phyloP scores from a whole-genome alignment of 2,888 invertebrate genomes.

The Drosophila nr. perissopoda region DNA sequence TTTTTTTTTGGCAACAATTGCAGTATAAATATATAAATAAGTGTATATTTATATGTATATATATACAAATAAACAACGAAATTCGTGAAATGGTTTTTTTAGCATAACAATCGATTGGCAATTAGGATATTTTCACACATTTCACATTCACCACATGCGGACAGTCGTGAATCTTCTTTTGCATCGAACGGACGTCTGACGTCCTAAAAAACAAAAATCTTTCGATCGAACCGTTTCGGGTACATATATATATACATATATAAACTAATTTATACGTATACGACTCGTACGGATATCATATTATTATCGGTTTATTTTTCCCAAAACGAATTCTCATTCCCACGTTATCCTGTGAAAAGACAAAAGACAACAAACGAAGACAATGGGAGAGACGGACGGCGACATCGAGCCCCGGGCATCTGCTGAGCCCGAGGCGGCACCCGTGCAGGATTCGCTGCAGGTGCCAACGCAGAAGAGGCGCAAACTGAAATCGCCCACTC shows the following conservation, averaged over 20 bases:
- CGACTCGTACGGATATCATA: constrained; percentile 70
- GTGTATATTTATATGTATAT: constrained; percentile 12
- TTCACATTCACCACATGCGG: constrained; percentile 63
- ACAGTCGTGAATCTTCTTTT: constrained; percentile 85
- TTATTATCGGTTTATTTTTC: constrained; percentile 69
- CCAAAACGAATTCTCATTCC: constrained; percentile 59
- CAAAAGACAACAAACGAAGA: constrained; percentile 57
- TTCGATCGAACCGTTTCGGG: constrained; percentile 77
- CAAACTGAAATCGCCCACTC: constrained; percentile 84
- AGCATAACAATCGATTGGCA: constrained; percentile 62
- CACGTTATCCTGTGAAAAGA: constrained; percentile 73
- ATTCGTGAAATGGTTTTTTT: constrained; percentile 50
- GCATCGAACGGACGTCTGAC: constrained; percentile 84
- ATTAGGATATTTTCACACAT: constrained; percentile 65
- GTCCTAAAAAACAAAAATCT: constrained; percentile 59
- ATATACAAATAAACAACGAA: constrained; percentile 31
- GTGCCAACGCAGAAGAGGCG: constrained; percentile 83
- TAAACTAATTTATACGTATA: constrained; percentile 53
- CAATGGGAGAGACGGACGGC: constrained; percentile 84
- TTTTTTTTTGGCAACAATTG: constrained; percentile 79
- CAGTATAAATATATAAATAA: constrained; percentile 34
- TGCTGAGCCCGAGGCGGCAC: constrained; percentile 81
- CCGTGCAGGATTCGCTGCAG: constrained; percentile 82
- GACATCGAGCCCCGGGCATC: constrained; percentile 81
- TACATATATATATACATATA: constrained; percentile 53